Conservation (phyloP, 2,797 vertebrate genomes). For the Trachurus trachurus region DNA sequence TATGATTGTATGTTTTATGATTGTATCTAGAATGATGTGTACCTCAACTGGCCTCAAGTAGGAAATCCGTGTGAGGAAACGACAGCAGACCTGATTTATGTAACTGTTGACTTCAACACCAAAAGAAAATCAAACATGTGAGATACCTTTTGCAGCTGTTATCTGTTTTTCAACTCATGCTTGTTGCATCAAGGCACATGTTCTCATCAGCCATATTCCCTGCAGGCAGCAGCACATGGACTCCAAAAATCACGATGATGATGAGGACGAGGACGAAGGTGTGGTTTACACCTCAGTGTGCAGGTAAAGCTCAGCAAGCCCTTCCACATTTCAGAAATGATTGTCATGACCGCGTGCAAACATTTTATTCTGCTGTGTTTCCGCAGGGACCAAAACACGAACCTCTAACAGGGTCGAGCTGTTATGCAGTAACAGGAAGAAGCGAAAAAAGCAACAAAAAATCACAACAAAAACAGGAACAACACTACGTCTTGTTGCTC, state of each 20-base stretch:
- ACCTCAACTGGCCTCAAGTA: conserved; percentile 24
- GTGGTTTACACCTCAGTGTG: conserved; percentile 59
- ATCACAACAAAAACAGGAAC: background rate
- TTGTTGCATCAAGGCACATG: conserved; percentile 6
- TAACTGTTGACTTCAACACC: conserved; percentile 20
- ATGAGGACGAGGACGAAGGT: background rate
- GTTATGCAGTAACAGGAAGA: too few relatives aligned
- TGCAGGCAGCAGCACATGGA: conserved; percentile 41
- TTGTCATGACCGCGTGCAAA: background rate
- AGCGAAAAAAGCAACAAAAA: too few relatives aligned
- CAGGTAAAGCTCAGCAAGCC: conserved; percentile 45
- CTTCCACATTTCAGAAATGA: background rate
- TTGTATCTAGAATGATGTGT: conserved; percentile 5
- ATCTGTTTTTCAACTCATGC: background rate
- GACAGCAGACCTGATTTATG: background rate
- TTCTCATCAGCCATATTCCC: conserved; percentile 24
- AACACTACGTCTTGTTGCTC: background rate
- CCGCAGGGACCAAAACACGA: background rate
- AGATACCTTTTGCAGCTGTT: conserved; percentile 2
- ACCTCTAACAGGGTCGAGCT: background rate
- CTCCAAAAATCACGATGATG: background rate
- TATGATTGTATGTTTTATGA: background rate
- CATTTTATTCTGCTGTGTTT: conserved; percentile 1
- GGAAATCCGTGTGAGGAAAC: background rate
- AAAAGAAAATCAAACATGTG: conserved; percentile 23